These are phyloP conservation scores for Zaprionus africanus DNA, from an alignment of 1,140 invertebrate species.

Conservation along the genomic window DNA sequence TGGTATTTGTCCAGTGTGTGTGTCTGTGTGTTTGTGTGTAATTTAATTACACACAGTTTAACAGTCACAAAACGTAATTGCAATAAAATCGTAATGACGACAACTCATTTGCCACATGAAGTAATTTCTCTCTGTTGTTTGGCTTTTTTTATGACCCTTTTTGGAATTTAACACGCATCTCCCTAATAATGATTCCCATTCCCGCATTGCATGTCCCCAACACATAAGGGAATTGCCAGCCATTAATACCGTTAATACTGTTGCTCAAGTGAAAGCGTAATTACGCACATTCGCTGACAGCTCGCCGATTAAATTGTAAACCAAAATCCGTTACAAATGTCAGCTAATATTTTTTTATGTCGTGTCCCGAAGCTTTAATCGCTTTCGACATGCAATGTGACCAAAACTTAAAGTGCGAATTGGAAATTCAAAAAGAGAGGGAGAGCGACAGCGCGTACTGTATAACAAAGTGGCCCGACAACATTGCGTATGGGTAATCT, in stretches of 20 bases:
- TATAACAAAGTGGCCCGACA: conserved; percentile 72
- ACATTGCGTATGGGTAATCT: conserved; percentile 79
- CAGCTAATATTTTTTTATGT: conserved; percentile 35
- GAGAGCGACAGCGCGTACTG: conserved; percentile 38
- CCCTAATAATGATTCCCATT: conserved; percentile 11
- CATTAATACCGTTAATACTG: conserved; percentile 47
- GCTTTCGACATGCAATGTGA: conserved; percentile 28
- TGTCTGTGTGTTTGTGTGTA: conserved; percentile 26
- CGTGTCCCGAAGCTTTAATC: conserved; percentile 41
- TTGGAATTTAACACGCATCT: conserved; percentile 2
- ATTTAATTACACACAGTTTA: conserved; percentile 11
- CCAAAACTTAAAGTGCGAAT: conserved; percentile 18
- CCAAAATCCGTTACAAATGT: conserved; percentile 15
- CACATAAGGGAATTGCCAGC: conserved; percentile 20
- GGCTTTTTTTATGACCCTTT: neutral
- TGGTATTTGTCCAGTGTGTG: neutral
- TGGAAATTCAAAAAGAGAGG: neutral
- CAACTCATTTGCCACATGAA: conserved; percentile 14
- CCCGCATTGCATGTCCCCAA: conserved; percentile 22
- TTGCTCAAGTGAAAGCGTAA: conserved; percentile 43
- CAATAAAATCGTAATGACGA: conserved; percentile 3
- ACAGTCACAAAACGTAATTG: conserved; percentile 19
- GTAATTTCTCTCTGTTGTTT: conserved; percentile 1
- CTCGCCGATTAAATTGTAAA: conserved; percentile 37
- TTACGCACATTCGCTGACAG: conserved; percentile 45